phyloP scores from a whole-genome alignment of 2,797 vertebrate species.

The Peromyscus eremicus region DNA sequence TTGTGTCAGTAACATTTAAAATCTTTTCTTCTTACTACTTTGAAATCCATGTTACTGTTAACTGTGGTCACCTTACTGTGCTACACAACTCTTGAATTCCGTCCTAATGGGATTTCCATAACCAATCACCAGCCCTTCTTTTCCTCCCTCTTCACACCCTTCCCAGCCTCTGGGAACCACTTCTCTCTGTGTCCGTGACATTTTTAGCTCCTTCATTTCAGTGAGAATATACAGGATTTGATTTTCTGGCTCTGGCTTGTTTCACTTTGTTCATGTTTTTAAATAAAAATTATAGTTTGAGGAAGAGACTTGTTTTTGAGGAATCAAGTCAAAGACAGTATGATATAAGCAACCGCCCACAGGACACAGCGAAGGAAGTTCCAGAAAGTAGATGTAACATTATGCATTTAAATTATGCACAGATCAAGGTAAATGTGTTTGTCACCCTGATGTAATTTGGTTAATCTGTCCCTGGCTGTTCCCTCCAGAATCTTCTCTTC shows the following conservation, averaged over 20 bases:
- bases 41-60: neutral
- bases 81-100: neutral
- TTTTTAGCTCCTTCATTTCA: neutral
- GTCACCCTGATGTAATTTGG: conserved; percentile 49
- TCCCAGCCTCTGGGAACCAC: neutral
- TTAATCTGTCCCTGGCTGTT: conserved; percentile 53
- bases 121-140: neutral
- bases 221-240: neutral
- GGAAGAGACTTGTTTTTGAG: conserved; percentile 57
- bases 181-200: neutral
- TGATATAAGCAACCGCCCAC: neutral
- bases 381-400: neutral
- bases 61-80: neutral
- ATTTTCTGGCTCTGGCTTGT: neutral
- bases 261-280: conserved; percentile 47
- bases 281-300: conserved; percentile 50
- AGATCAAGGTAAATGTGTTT: conserved; percentile 52
- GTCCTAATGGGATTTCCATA: neutral
- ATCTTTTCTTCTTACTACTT: neutral
- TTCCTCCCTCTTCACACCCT: too few species aligned
- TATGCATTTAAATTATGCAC: conserved; percentile 22
- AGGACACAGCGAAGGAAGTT: conserved; percentile 45
- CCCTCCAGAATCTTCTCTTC: neutral
- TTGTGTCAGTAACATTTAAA: neutral
- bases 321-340: conserved; percentile 32